Percentiles rank a stretch among this genome's conserved stretches.
These are phyloP conservation scores for Falco cherrug DNA, from an alignment of 2,797 vertebrate species.

Conservation along the genomic window DNA sequence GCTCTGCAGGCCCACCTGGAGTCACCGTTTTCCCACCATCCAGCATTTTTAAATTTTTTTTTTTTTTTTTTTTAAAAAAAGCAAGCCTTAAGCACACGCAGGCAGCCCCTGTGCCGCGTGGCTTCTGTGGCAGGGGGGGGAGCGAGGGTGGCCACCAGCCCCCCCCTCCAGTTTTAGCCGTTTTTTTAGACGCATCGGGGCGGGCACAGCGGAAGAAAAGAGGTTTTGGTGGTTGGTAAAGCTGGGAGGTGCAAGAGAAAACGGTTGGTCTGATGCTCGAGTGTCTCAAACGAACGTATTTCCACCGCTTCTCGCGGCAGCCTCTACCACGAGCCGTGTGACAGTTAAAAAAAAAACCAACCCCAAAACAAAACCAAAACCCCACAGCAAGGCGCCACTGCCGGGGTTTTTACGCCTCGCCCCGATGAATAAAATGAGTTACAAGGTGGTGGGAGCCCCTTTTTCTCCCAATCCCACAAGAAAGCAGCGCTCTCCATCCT, in stretches of 20 bases:
- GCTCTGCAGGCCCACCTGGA: too few relatives aligned
- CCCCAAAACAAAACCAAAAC: too few relatives aligned
- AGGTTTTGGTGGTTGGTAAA: not conserved
- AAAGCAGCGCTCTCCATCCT: rapidly evolving
- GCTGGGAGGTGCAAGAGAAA: not conserved
- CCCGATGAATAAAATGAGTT: too few relatives aligned
- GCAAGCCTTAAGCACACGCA: rapidly evolving
- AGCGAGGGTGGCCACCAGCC: not conserved
- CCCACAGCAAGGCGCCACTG: not conserved
- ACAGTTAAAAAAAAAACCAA: too few relatives aligned
- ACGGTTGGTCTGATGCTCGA: not conserved
- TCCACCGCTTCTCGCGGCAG: not conserved
- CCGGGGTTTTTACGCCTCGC: not conserved
- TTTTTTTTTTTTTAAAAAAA: too few relatives aligned
- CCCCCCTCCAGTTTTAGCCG: rapidly evolving
- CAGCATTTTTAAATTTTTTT: not conserved
- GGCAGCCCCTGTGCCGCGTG: not conserved
- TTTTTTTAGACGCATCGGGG: rapidly evolving
- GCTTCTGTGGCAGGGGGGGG: too few relatives aligned
- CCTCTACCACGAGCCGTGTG: not conserved
- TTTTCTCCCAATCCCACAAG: not conserved
- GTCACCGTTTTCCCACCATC: too few relatives aligned
- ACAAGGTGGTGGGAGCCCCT: not conserved
- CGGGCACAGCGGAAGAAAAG: not conserved
- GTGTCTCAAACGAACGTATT: rapidly evolving